phyloP scores from a whole-genome alignment of 2,113 vertebrate species.

The Romanogobio albipinnatus region DNA sequence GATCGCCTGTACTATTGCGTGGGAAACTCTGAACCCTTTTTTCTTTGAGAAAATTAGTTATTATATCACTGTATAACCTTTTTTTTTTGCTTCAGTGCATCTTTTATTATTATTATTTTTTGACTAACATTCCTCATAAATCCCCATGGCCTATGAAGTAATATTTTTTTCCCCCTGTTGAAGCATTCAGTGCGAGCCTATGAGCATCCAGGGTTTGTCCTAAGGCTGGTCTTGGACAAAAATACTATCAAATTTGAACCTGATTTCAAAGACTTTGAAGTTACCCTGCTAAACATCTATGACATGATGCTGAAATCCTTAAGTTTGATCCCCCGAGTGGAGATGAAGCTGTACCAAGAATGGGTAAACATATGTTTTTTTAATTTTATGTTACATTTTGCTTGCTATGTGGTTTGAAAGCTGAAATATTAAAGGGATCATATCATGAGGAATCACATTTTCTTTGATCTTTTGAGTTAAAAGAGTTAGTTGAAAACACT shows the following conservation, averaged over 20 bases:
- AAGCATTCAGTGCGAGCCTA: slow-evolving; percentile 77
- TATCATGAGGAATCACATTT: background rate
- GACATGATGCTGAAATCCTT: slow-evolving; percentile 81
- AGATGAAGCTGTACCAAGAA: slow-evolving; percentile 82
- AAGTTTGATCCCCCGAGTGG: slow-evolving; percentile 81
- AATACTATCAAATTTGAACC: slow-evolving; percentile 82
- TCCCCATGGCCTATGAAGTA: background rate
- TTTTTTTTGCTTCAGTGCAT: background rate
- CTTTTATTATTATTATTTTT: background rate
- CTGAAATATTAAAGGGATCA: background rate
- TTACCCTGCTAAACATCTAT: slow-evolving; percentile 78
- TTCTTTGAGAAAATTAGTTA: background rate
- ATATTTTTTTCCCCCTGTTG: slow-evolving; percentile 6
- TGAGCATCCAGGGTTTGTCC: slow-evolving; percentile 82
- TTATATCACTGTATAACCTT: background rate
- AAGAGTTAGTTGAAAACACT: background rate
- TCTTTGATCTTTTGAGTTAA: background rate
- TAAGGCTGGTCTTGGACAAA: slow-evolving; percentile 79
- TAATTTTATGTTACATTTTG: background rate
- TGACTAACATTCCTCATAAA: background rate
- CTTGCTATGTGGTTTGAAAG: background rate
- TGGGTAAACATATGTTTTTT: slow-evolving; percentile 75
- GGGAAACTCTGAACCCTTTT: background rate
- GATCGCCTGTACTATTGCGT: slow-evolving; percentile 37
- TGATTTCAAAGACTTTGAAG: slow-evolving; percentile 76